Percentiles rank a stretch among this genome's conserved stretches.
phyloP scores from a whole-genome alignment of 1,140 invertebrate species.

The Drosophila nigromelanica region DNA sequence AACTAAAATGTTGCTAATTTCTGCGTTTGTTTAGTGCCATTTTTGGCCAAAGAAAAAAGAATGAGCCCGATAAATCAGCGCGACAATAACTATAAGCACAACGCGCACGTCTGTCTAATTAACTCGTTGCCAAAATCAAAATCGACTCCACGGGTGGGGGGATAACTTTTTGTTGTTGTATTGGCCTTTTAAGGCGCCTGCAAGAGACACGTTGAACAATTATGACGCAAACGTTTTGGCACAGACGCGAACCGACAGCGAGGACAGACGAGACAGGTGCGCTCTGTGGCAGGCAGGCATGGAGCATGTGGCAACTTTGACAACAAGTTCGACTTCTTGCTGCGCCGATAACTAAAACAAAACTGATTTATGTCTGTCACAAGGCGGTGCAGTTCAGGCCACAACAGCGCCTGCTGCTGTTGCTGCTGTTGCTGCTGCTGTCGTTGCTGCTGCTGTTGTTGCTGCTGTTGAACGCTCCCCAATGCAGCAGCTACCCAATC shows the following conservation, averaged over 20 bases:
- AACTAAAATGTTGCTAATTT: conserved; percentile 79
- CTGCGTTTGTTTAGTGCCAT: conserved; percentile 60
- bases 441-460: conserved; percentile 8
- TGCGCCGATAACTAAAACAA: conserved; percentile 80
- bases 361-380: conserved; percentile 81
- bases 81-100: conserved; percentile 31
- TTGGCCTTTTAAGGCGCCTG: conserved; percentile 55
- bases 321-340: conserved; percentile 66
- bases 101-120: conserved; percentile 67
- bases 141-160: conserved; percentile 11
- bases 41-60: conserved; percentile 55
- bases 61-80: conserved; percentile 37
- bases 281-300: conserved; percentile 4
- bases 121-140: conserved; percentile 60
- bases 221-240: conserved; percentile 62
- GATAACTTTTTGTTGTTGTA: not conserved
- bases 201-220: conserved; percentile 52
- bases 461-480: conserved; percentile 8
- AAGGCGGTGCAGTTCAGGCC: conserved; percentile 53
- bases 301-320: conserved; percentile 44
- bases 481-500: conserved; percentile 10
- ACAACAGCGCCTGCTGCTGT: not conserved
- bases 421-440: not conserved
- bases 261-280: conserved; percentile 24
- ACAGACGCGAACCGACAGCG: conserved; percentile 5